A percentile compares a stretch with the other conserved stretches of the same genome.
phyloP scores from a whole-genome alignment of 2,888 invertebrate genomes.

The Leucania comma region DNA sequence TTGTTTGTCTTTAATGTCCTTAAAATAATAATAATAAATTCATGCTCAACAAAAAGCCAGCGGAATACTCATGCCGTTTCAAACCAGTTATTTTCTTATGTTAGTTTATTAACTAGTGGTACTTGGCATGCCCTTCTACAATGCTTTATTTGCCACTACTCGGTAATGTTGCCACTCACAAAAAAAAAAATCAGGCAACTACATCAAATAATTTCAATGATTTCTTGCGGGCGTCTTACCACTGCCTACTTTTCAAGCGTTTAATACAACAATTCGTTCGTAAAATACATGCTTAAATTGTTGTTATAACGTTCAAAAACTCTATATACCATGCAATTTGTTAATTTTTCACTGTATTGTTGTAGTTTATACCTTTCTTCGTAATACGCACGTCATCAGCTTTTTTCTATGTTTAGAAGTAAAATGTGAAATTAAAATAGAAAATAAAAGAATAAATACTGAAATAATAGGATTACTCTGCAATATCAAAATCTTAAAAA shows the following conservation, averaged over 20 bases:
- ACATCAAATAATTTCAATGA: neutral
- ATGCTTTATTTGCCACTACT: conserved; percentile 69
- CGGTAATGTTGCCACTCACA: neutral
- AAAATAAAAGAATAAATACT: conserved; percentile 9
- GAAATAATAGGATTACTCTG: neutral
- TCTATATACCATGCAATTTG: conserved; percentile 53
- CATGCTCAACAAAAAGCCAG: conserved; percentile 79
- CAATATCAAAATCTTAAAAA: too few species aligned
- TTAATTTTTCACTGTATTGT: conserved; percentile 52
- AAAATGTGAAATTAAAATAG: conserved; percentile 28
- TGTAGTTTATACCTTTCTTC: conserved; percentile 57
- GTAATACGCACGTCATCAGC: conserved; percentile 59
- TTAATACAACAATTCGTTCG: conserved; percentile 15
- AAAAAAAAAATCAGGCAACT: neutral
- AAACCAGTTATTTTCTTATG: conserved; percentile 64
- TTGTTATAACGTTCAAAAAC: conserved; percentile 31
- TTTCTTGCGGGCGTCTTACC: neutral
- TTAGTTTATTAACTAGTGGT: conserved; percentile 73
- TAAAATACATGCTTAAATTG: conserved; percentile 40
- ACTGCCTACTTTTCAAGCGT: conserved; percentile 13
- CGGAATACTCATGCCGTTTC: conserved; percentile 74
- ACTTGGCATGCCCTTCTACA: conserved; percentile 75
- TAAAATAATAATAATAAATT: conserved; percentile 41
- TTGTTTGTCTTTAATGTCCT: neutral
- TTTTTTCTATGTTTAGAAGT: conserved; percentile 56